Conservation (phyloP, 2,888 invertebrate species). For the Parnassius mnemosyne region DNA sequence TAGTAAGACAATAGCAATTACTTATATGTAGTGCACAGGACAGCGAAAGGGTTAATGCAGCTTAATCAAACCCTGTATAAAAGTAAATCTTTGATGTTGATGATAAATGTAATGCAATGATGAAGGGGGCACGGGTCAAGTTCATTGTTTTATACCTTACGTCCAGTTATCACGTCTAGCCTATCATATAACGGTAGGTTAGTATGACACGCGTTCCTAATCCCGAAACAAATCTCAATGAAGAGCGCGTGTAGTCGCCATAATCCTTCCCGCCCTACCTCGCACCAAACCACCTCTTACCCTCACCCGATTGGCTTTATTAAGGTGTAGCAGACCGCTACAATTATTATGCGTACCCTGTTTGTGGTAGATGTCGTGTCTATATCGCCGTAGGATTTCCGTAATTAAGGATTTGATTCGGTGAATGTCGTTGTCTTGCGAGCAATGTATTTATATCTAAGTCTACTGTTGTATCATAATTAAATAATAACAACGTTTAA, state of each 20-base stretch:
- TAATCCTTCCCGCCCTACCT: constrained; percentile 60
- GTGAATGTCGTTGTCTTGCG: constrained; percentile 38
- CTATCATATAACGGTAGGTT: constrained; percentile 43
- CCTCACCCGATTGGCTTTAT: constrained; percentile 76
- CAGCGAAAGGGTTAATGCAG: no score
- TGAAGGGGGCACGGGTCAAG: constrained; percentile 45
- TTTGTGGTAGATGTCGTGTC: constrained; percentile 76
- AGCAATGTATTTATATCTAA: neutral
- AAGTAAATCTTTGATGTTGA: no score
- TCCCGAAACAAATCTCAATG: constrained; percentile 81
- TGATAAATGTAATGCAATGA: constrained; percentile 28
- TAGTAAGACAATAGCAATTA: no score
- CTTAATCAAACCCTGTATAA: no score
- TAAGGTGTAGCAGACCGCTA: constrained; percentile 80
- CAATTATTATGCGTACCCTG: constrained; percentile 80
- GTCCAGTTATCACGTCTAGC: constrained; percentile 52
- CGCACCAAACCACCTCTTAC: constrained; percentile 44
- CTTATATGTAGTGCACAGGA: no score
- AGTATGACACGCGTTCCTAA: constrained; percentile 73
- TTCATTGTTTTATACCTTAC: constrained; percentile 48
- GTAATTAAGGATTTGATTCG: constrained; percentile 77
- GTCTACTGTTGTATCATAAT: constrained; percentile 3
- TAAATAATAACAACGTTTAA: no score
- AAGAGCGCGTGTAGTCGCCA: constrained; percentile 69
- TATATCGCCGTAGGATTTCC: constrained; percentile 70